These are phyloP conservation scores for Harpalus rufipes DNA, from an alignment of 2,888 invertebrate genomes.

Conservation along the genomic window DNA sequence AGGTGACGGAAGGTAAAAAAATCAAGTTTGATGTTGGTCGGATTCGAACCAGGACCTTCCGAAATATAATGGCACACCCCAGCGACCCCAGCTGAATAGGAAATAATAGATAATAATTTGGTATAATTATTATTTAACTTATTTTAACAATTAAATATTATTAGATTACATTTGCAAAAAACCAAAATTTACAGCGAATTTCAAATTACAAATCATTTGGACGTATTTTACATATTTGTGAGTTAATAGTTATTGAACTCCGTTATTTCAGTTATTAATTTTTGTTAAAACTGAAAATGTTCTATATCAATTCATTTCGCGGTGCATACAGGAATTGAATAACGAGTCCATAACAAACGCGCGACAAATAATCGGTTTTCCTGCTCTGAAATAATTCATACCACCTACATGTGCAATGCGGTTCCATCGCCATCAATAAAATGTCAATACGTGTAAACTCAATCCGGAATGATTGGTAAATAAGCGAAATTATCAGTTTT, in stretches of 20 bases:
- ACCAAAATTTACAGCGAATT: no score
- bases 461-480: not conserved
- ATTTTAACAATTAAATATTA: no score
- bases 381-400: not conserved
- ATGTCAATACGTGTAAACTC: slow-evolving; percentile 4
- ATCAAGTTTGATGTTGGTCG: no score
- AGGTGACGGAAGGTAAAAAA: no score
- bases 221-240: not conserved
- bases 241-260: not conserved
- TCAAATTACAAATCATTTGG: no score
- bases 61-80: no score
- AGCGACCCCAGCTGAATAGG: no score
- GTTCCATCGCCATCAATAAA: slow-evolving; percentile 14
- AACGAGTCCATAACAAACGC: not conserved
- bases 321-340: not conserved
- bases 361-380: not conserved
- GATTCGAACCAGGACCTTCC: no score
- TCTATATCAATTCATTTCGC: not conserved
- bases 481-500: slow-evolving; percentile 16
- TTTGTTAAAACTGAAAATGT: not conserved
- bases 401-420: slow-evolving; percentile 6
- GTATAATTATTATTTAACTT: no score
- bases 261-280: not conserved
- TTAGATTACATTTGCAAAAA: no score
- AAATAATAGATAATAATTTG: no score